Conservation (phyloP, 2,113 vertebrate genomes). For the Onychostruthus taczanowskii region DNA sequence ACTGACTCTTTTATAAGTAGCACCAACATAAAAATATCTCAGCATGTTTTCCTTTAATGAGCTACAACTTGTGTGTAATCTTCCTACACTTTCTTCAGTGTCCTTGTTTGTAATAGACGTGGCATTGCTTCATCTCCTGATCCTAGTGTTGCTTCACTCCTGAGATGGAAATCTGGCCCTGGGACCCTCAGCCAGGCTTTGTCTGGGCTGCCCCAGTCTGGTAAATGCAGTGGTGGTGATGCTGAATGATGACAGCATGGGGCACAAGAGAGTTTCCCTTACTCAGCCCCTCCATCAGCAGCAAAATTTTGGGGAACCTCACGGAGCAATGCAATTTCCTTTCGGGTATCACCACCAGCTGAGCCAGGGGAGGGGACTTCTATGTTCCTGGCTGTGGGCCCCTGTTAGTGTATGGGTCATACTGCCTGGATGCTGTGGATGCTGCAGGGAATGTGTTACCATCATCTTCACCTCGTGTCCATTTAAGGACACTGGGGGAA, state of each 20-base stretch:
- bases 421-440: background rate
- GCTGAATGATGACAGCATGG: background rate
- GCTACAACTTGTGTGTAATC: background rate
- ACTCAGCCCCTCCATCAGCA: background rate
- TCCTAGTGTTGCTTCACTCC: background rate
- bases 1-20: slow-evolving; percentile 11
- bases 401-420: background rate
- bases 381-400: rapidly evolving
- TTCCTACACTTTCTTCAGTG: background rate
- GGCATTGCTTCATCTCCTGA: background rate
- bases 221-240: background rate
- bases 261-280: background rate
- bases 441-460: background rate
- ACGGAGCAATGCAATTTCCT: background rate
- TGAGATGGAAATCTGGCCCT: background rate
- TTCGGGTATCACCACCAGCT: background rate
- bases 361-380: background rate
- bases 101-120: background rate
- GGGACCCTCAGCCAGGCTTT: background rate
- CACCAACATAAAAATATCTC: slow-evolving; percentile 7
- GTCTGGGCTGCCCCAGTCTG: background rate
- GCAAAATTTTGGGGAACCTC: background rate
- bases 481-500: background rate
- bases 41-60: background rate
- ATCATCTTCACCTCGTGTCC: background rate